Evolutionary conservation across 2,888 invertebrate genomes (phyloP), one percentile per base, ranked within the genome.

Genomic region (Eumerus sabulonum): DNA sequence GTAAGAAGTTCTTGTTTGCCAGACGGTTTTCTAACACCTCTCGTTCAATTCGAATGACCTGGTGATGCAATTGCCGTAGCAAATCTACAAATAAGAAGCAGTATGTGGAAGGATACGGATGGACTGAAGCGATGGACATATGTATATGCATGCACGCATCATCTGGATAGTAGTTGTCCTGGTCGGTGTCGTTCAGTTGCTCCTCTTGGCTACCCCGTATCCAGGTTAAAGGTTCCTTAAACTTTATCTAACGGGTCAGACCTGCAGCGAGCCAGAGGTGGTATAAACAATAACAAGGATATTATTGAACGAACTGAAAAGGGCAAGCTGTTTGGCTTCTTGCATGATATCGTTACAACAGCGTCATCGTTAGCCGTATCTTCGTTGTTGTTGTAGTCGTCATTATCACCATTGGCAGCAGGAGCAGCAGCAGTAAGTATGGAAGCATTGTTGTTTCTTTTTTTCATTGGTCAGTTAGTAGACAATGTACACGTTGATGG

Each of bases 21-120:
- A 16, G 50, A 56, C 48, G 47, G 45, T 47, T 63, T 62, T 57
- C 57, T 59, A 77, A 77, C 77, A 77, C 77, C 77, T 77, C 63
- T 77, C n/a, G 40, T 9, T n/a, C 67, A 63, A 67, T 68, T 73
- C 63, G 67, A 73, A 62, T 54, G 66, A 36, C 47, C 51, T 67
- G 67, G 44, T 73, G 44, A 67, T 77, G 72, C 63, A 66, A 57
- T 47, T 19, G 38, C 54, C 35, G 54, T 36, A 35, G 45, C 27
- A 9, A 36, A 14, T 35, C 51, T 44, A 38, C 53, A 62, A 62
- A 72, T 51, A 53, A 54, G 62, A 72, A 77, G 72, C 62, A 77
- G 67, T 64, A 59, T 19, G 66, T n/a, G n/a, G n/a, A n/a, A n/a
- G n/a, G n/a, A n/a, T n/a, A n/a, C n/a, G n/a, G n/a, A n/a, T 14